Percentiles rank a stretch among this genome's conserved stretches.
These are phyloP conservation scores for Pseudochirops cupreus DNA, from an alignment of 2,797 vertebrate species.

Conservation along the genomic window DNA sequence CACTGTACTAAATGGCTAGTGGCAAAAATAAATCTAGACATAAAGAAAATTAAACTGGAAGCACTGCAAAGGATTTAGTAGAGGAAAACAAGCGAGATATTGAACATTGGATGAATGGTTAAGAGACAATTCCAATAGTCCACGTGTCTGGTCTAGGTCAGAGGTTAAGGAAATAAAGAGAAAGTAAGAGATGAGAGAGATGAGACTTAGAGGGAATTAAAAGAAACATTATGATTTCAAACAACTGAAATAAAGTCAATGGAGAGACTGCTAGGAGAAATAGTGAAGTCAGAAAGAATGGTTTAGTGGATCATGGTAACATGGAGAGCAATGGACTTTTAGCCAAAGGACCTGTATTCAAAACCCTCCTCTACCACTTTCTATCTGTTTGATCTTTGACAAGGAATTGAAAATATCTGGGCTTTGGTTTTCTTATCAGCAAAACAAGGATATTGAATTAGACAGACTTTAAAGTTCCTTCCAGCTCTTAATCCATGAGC, in stretches of 20 bases:
- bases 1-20: neutral
- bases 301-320: neutral
- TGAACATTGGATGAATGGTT: neutral
- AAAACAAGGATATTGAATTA: neutral
- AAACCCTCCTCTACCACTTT: no score
- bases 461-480: neutral
- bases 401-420: no score
- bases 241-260: neutral
- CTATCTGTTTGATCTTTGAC: no score
- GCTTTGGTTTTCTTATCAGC: neutral
- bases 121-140: neutral
- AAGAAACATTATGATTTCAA: neutral
- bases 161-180: neutral
- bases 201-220: neutral
- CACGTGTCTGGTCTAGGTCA: neutral
- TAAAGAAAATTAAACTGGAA: neutral
- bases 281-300: neutral
- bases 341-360: neutral
- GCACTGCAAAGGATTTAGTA: neutral
- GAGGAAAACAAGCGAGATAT: neutral
- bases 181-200: neutral
- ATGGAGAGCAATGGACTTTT: neutral
- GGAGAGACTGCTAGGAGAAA: neutral
- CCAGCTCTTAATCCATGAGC: neutral
- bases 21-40: neutral